Base-by-base conservation (phyloP, 2,797 vertebrate genomes). In the Parambassis ranga region DNA sequence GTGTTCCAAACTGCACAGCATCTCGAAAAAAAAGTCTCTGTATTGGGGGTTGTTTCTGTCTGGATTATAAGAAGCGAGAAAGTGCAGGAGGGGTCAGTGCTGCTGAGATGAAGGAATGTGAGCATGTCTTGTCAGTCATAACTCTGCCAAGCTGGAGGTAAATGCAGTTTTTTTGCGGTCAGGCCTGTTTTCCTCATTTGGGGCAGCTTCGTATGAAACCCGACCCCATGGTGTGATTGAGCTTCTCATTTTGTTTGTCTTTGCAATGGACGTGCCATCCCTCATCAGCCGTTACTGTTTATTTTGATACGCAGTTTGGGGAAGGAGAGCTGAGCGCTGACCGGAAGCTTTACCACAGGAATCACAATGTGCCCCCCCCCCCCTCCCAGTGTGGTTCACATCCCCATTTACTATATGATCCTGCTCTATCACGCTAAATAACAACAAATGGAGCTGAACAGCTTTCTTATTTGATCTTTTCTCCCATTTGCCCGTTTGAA, bases 181-280 rank as follows among this genome's bases (percentile, higher is more conserved):
- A 30, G 70, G 76, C 48, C 91, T 92, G 92, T 58, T 91, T 90
- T 86, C 78, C 86, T 90, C 90, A 87, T 91, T 75, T 75, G 37
- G 50, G 60, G 50, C 52, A 10, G 43, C 65, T 65, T 47, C 19
- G 18, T 67, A 75, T 6, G 86, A 89, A 93, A 92, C 77, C 46
- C 4, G 71, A 92, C 78, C 65, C 67, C 69, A 71, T 78, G 22
- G 16, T 82, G 75, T 81, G 81, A 88, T 83, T 88, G 77, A 77
- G 65, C 58, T 77, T 78, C 86, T 88, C 77, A 71, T 83, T 87
- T 71, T 88, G 78, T 90, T 91, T 90, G 81, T 80, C 70, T 84
- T 86, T 79, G 76, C 78, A 47, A 65, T 70, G 23, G 76, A 81
- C 74, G 49, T 77, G 62, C 79, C 85, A 84, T 90, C 78, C 76